phyloP scores from a whole-genome alignment of 2,888 invertebrate species.

The Pandemis heparana region DNA sequence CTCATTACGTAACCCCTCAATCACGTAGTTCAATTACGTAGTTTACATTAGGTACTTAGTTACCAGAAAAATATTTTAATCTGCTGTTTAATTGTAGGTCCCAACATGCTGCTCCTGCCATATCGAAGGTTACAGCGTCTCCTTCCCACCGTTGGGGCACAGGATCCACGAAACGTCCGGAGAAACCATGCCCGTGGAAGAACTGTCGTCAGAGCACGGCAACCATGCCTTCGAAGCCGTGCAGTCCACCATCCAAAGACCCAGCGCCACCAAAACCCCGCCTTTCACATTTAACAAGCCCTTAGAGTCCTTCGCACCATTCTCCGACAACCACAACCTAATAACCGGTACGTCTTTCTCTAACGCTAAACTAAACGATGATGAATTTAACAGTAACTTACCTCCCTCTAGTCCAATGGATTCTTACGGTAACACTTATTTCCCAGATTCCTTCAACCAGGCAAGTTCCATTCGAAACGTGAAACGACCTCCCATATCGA shows the following conservation, averaged over 20 bases:
- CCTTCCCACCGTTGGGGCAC: slow-evolving; percentile 87
- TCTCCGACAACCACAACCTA: slow-evolving; percentile 70
- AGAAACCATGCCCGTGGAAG: slow-evolving; percentile 86
- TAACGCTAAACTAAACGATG: slow-evolving; percentile 65
- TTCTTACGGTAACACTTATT: slow-evolving; percentile 78
- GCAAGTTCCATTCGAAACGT: slow-evolving; percentile 73
- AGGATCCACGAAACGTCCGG: slow-evolving; percentile 80
- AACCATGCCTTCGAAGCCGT: slow-evolving; percentile 80
- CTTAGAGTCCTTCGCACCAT: slow-evolving; percentile 65
- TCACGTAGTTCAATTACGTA: too few relatives aligned
- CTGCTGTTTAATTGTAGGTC: slow-evolving; percentile 75
- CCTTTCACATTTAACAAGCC: slow-evolving; percentile 69
- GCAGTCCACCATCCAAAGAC: slow-evolving; percentile 71
- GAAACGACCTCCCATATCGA: slow-evolving; percentile 65
- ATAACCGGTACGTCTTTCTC: slow-evolving; percentile 70
- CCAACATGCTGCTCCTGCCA: slow-evolving; percentile 94
- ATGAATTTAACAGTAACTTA: slow-evolving; percentile 57
- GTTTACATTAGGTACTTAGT: too few relatives aligned
- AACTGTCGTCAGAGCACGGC: slow-evolving; percentile 78
- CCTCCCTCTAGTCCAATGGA: slow-evolving; percentile 65
- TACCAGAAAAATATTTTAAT: not conserved
- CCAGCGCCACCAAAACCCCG: slow-evolving; percentile 66
- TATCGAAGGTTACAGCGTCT: slow-evolving; percentile 90
- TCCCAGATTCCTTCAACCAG: slow-evolving; percentile 78
- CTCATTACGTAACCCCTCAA: too few relatives aligned